Base-by-base conservation (phyloP, 2,888 invertebrate species). In the Ennomos fuscantarius region DNA sequence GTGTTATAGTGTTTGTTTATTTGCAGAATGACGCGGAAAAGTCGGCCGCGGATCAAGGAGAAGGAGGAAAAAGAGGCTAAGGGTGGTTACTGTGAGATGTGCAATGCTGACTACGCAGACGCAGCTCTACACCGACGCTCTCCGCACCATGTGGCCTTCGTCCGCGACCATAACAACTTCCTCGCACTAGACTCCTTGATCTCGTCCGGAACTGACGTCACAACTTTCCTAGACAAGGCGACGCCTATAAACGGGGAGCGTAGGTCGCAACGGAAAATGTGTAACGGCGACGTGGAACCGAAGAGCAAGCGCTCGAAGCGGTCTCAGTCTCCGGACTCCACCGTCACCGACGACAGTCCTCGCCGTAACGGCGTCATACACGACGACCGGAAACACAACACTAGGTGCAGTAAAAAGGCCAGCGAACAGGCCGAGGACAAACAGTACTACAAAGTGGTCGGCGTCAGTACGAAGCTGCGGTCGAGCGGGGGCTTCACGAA, bases 61-160 rank as follows among this genome's bases (percentile, higher is more conserved):
- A 84, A 80, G 46, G 86, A 88, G 53, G 89, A 89, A 51, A 86
- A 85, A 61, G 90, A 89, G 61, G 73, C 73, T 36, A 86, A 86
- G 56, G 93, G 93, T 41, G 96, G 96, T 12, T 96, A 95, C 77
- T 96, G 96, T 88, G 96, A 96, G 87, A 95, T 97, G 82, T 97
- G 97, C 83, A 95, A 95, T 77, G 87, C 94, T 46, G 95, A 96
- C 72, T 97, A 96, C 82, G 93, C 93, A 58, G 95, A 95, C 74
- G 89, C 96, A 10, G 93, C 94, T 11, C 93, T 95, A 63, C 97
- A 97, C 76, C 88, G 96, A 13, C 94, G 95, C 65, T 95, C 95
- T 33, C 95, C 95, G 69, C 94, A 95, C 70, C 97, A 97, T 84
- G 86, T 94, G 53, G 94, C 94, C 65, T 95, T 96, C 82, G 95